Evolutionary conservation across 2,888 invertebrate species (phyloP), one percentile per base, ranked within the genome.

Genomic region (Nycteola revayana): DNA sequence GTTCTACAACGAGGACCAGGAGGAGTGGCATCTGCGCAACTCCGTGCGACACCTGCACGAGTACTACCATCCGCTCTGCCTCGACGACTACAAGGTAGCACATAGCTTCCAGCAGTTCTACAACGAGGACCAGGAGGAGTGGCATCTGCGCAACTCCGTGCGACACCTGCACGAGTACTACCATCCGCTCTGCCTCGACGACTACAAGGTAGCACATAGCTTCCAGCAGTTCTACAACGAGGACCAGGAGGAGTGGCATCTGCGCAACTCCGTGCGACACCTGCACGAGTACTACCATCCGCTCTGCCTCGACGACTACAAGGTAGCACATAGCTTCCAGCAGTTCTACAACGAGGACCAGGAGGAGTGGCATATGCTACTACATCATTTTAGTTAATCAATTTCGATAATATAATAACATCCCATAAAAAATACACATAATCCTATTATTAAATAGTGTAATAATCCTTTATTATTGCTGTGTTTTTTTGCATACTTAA

Each of bases 61-160:
- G 45, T 93, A 93, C 56, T 98, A 96, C 74, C 98, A 98, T 88
- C 97, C 98, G 0, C 78, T 95, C 18, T 98, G 98, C 79, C 94
- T 94, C 57, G 95, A 48, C 0, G 98, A 98, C 68, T 93, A 93
- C 65, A 94, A 94, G 91, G 94, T 94, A 66, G 93, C 94, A n/a
- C 99, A 99, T 85, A 90, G 91, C 49, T 98, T 99, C 85, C 95
- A 97, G 53, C 95, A 96, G 77, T 98, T 96, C 88, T 99, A 96
- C 88, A 95, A 98, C 75, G 97, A 99, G 80, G 99, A 99, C 62
- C 93, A 94, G 51, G 99, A 99, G 76, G 98, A 97, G 72, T 99
- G 99, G 99, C 96, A 98, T 70, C 90, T 99, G 14, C 86, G 94
- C 44, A 94, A 96, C 70, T 96, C 98, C 0, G 89, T 95, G 9